Percentiles rank a stretch among this genome's conserved stretches.
These are phyloP conservation scores for Spheniscus humboldti DNA, from an alignment of 2,797 vertebrate genomes.

Conservation along the genomic window DNA sequence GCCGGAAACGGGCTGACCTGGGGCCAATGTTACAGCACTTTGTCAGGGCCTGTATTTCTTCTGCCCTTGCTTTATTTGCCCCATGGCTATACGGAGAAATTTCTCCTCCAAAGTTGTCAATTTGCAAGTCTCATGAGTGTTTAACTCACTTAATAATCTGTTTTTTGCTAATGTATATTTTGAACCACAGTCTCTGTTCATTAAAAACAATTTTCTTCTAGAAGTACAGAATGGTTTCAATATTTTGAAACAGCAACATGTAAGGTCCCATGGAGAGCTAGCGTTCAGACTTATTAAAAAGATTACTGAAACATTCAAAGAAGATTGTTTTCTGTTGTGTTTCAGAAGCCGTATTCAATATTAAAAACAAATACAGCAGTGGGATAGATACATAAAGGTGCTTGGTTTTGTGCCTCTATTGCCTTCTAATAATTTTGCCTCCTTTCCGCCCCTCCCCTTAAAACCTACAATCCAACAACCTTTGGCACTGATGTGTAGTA, in stretches of 20 bases:
- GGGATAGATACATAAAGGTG: not conserved
- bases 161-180: not conserved
- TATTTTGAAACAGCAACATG: not conserved
- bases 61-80: slow-evolving; percentile 28
- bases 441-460: not conserved
- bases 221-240: not conserved
- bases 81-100: not conserved
- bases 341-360: not conserved
- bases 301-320: not conserved
- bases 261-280: not conserved
- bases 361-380: not conserved
- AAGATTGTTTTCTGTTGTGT: not conserved
- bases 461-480: not conserved
- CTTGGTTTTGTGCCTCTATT: not conserved
- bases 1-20: not conserved
- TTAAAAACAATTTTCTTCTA: not conserved
- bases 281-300: not conserved
- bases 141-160: not conserved
- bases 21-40: not conserved
- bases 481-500: not conserved
- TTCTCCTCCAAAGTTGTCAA: slow-evolving; percentile 25
- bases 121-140: slow-evolving; percentile 45
- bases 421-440: not conserved
- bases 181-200: not conserved
- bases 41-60: slow-evolving; percentile 1